Evolutionary conservation across 2,888 invertebrate genomes (phyloP).

Genomic region (Agriopis leucophaearia): DNA sequence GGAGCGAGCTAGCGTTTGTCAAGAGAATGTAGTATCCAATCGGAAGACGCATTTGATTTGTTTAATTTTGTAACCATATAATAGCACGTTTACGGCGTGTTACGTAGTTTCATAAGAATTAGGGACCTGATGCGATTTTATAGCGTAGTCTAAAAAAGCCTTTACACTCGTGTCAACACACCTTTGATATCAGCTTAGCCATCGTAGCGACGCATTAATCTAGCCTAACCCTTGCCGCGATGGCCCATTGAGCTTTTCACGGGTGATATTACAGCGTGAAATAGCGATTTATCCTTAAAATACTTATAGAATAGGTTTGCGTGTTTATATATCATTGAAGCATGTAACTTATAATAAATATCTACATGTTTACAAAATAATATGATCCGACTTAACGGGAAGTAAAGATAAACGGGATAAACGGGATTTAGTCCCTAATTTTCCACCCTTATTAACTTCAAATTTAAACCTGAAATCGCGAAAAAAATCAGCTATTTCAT

Average conservation of each 20-base stretch:
- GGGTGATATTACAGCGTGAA: conserved; percentile 45
- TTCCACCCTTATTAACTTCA: too few relatives aligned
- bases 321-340: background rate
- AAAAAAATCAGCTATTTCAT: too few relatives aligned
- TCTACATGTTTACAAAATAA: background rate
- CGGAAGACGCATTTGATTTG: too few relatives aligned
- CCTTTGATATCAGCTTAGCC: conserved; percentile 64
- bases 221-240: conserved; percentile 73
- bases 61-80: too few relatives aligned
- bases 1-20: too few relatives aligned
- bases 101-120: too few relatives aligned
- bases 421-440: too few relatives aligned
- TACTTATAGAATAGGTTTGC: background rate
- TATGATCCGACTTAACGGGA: too few relatives aligned
- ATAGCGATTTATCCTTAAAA: conserved; percentile 27
- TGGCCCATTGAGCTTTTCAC: conserved; percentile 68
- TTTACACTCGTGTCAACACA: conserved; percentile 65
- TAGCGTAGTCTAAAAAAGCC: conserved; percentile 30
- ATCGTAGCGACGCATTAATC: conserved; percentile 73
- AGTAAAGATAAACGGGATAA: too few relatives aligned
- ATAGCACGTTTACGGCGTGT: too few relatives aligned
- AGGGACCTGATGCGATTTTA: background rate
- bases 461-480: too few relatives aligned
- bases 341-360: background rate
- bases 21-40: too few relatives aligned